Percentiles rank a stretch among this genome's conserved stretches.
These are phyloP conservation scores for Liopterus haemorrhoidalis DNA, from an alignment of 2,888 invertebrate genomes.

Conservation along the genomic window DNA sequence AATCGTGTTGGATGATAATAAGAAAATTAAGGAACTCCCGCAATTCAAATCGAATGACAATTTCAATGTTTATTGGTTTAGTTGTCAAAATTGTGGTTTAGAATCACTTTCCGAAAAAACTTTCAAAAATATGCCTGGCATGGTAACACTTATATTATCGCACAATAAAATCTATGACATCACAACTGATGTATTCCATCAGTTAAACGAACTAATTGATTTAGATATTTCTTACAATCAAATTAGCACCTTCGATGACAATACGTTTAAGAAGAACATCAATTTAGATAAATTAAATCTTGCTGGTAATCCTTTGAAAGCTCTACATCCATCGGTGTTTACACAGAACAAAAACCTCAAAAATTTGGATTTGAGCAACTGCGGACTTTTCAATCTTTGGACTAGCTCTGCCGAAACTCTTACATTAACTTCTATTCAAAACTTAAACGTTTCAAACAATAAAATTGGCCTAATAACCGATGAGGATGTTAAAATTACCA, in stretches of 20 bases:
- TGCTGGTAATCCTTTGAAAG: conserved; percentile 64
- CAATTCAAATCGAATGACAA: conserved; percentile 58
- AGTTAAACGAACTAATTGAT: conserved; percentile 56
- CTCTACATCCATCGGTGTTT: conserved; percentile 63
- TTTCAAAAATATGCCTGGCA: conserved; percentile 64
- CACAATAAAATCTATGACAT: conserved; percentile 59
- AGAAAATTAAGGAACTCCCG: conserved; percentile 60
- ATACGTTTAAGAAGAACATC: conserved; percentile 61
- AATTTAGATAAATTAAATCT: conserved; percentile 62
- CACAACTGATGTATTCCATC: conserved; percentile 51
- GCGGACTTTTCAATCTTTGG: conserved; percentile 62
- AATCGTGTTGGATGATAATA: conserved; percentile 66
- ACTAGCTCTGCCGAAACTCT: conserved; percentile 39
- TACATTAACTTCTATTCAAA: conserved; percentile 40
- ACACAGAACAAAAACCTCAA: conserved; percentile 55
- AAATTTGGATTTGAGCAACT: conserved; percentile 65
- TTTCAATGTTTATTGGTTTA: conserved; percentile 62
- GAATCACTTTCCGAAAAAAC: conserved; percentile 57
- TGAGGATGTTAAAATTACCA: conserved; percentile 54
- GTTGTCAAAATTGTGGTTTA: conserved; percentile 68
- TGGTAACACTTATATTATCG: conserved; percentile 61
- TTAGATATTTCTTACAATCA: conserved; percentile 69
- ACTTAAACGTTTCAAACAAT: conserved; percentile 55
- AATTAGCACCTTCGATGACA: conserved; percentile 54
- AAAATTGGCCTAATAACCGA: conserved; percentile 52